Base-by-base conservation (phyloP, 92 coral and sea anemone genomes). In the Scolanthus callimorphus region DNA sequence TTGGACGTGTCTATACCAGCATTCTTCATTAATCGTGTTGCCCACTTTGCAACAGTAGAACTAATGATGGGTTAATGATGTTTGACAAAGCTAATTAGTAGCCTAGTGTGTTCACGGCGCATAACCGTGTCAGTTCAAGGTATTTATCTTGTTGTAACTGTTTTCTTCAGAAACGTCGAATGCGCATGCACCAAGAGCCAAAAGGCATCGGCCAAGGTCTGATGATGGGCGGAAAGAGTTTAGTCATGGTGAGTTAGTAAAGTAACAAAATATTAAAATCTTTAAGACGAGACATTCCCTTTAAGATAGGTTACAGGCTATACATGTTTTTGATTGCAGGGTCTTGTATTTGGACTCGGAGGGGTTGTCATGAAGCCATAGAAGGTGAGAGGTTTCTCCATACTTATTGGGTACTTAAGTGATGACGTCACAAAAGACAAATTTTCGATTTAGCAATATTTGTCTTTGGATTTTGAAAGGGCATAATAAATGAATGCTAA, bases 311-410 rank as follows among this genome's bases (percentile, higher is more conserved):
- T n/a, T n/a, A 15, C 41, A 34, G 15, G 8, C 52, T n/a, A n/a
- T n/a, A n/a, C n/a, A n/a, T n/a, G n/a, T 4, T 46, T 10, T 20
- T 20, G 4, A 4, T 43, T 57, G 1, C 65, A 92, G 98, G 98
- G 98, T 25, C 85, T 92, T 10, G 74, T 77, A 41, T 92, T 92
- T 62, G 98, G 98, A 3, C 72, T 92, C 48, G 81, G 97, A 27
- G 98, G 98, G 3, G 89, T 92, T 2, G 98, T 92, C 1, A 82
- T 83, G 51, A 92, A 92, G 55, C 98, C 25, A 78, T 88, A 29
- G 90, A 84, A 67, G 98, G 98, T 92, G 63, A 43, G 43, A 10
- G 27, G 39, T n/a, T n/a, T n/a, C n/a, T n/a, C n/a, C n/a, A n/a
- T n/a, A n/a, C n/a, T n/a, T n/a, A n/a, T n/a, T n/a, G n/a, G n/a